These are phyloP conservation scores for Cheilosia urbana DNA, from an alignment of 2,888 invertebrate species.

Conservation along the genomic window DNA sequence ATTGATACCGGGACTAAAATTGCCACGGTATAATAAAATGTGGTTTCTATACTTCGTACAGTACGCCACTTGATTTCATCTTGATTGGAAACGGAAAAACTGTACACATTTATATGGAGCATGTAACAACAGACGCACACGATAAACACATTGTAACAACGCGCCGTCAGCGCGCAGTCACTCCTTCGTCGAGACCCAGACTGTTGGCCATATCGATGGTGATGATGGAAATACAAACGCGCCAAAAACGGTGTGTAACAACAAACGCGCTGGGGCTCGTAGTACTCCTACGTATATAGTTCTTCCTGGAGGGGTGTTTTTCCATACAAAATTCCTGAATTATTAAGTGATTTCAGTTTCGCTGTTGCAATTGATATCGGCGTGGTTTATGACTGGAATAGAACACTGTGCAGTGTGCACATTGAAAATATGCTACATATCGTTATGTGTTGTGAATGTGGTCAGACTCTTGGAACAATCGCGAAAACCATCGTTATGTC, in stretches of 20 bases:
- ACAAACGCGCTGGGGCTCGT: not conserved
- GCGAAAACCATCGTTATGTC: too few relatives aligned
- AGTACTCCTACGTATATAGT: not conserved
- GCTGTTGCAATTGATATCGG: conserved; percentile 23
- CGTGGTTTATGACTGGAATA: too few relatives aligned
- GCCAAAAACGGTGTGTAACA: conserved; percentile 6
- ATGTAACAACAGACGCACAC: conserved; percentile 44
- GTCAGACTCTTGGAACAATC: too few relatives aligned
- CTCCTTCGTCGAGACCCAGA: conserved; percentile 3
- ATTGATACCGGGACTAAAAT: conserved; percentile 42
- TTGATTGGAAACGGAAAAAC: conserved; percentile 51
- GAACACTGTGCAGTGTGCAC: too few relatives aligned
- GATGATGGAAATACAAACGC: conserved; percentile 47
- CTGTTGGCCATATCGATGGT: conserved; percentile 6
- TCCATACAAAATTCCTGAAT: conserved; percentile 29
- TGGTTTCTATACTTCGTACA: conserved; percentile 47
- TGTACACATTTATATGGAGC: conserved; percentile 35
- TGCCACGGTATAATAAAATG: conserved; percentile 71
- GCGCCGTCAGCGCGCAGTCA: conserved; percentile 22
- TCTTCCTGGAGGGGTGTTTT: conserved; percentile 19
- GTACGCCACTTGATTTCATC: conserved; percentile 62
- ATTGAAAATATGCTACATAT: too few relatives aligned
- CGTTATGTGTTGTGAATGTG: too few relatives aligned
- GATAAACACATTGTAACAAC: conserved; percentile 66
- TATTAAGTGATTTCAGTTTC: conserved; percentile 55